Evolutionary conservation across 2,797 vertebrate species (phyloP).

Genomic region (Danio aesculapii): DNA sequence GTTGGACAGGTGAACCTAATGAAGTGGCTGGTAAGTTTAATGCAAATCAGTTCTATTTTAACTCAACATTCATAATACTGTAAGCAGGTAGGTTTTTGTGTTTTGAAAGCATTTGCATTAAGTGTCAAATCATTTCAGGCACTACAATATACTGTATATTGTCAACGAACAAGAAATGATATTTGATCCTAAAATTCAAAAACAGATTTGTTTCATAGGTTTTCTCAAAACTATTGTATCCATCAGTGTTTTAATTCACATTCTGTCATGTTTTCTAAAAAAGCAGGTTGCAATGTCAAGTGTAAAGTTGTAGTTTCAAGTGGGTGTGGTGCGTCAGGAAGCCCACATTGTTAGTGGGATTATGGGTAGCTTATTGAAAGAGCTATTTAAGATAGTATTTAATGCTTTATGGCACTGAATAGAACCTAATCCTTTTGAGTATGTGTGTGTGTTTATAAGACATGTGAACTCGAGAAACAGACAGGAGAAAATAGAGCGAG

Average conservation of each 20-base stretch:
- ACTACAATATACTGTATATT: neutral
- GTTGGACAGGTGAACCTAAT: too few relatives aligned
- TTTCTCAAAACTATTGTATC: conserved; percentile 8
- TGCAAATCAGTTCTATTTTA: conserved; percentile 14
- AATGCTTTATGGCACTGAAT: conserved; percentile 50
- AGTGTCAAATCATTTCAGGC: neutral
- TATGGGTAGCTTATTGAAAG: conserved; percentile 46
- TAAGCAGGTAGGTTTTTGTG: neutral
- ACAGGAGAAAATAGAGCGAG: neutral
- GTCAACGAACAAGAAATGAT: neutral
- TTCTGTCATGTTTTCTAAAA: neutral
- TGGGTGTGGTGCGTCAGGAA: conserved; percentile 36
- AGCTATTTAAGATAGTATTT: conserved; percentile 57
- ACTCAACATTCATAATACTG: neutral
- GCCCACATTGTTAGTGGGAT: conserved; percentile 52
- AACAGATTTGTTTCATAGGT: neutral
- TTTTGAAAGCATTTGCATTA: conserved; percentile 18
- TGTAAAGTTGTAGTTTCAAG: conserved; percentile 31
- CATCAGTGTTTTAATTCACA: neutral
- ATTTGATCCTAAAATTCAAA: neutral
- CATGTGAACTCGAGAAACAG: neutral
- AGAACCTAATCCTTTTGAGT: conserved; percentile 29
- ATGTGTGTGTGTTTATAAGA: neutral
- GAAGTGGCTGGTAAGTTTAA: too few relatives aligned
- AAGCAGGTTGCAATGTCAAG: neutral